phyloP scores from a whole-genome alignment of 2,888 invertebrate species.

The Phorcus lineatus region DNA sequence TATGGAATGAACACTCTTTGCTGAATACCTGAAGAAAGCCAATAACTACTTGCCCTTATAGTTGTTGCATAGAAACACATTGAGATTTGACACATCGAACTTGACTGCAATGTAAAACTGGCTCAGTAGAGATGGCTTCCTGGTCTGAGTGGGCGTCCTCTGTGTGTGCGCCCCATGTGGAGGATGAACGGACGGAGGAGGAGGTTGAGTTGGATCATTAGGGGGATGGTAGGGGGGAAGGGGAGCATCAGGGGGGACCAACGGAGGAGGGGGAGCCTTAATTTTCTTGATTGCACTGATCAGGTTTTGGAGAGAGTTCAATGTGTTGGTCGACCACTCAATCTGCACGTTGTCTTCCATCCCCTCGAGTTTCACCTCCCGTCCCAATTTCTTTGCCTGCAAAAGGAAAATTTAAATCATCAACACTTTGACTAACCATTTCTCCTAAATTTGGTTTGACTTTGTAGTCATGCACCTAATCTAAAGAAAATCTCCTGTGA shows the following conservation, averaged over 20 bases:
- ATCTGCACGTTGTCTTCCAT: constrained; percentile 68
- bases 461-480: too few relatives aligned
- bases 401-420: neutral
- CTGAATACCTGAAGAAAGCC: neutral
- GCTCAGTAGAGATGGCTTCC: constrained; percentile 8
- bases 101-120: constrained; percentile 33
- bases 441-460: too few relatives aligned
- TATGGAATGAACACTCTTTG: too few relatives aligned
- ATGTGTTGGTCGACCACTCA: constrained; percentile 67
- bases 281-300: constrained; percentile 48
- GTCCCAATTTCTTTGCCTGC: constrained; percentile 61
- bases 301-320: constrained; percentile 56
- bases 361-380: constrained; percentile 59
- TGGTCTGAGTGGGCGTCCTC: neutral
- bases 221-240: neutral
- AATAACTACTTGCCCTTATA: constrained; percentile 54
- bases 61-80: constrained; percentile 62
- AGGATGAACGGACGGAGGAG: too few relatives aligned
- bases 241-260: neutral
- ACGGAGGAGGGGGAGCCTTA: neutral
- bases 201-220: neutral
- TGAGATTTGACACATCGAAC: constrained; percentile 58
- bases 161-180: neutral
- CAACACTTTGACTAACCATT: too few relatives aligned
- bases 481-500: too few relatives aligned